Evolutionary conservation across 2,888 invertebrate genomes (phyloP), one percentile per base, ranked within the genome.

Genomic region (Ormyrus nitidulus): DNA sequence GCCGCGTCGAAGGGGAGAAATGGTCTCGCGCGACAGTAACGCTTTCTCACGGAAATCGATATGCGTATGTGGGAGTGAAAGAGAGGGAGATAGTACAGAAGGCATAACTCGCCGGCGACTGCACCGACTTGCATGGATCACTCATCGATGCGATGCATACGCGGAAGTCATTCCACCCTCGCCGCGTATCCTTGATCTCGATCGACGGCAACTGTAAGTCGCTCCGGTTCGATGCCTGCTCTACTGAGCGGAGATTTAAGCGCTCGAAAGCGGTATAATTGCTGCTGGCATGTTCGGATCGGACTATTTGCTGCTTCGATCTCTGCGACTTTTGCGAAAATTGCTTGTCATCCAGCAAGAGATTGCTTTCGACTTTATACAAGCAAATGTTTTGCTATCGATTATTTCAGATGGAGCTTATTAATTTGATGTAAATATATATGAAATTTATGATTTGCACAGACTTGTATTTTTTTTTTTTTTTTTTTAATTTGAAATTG

Each of bases 11-110:
- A 7, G 59, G 13, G 48, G 70, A 59, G 19, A 70, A 53, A 70
- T 13, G 44, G 46, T n/a, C 77, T 81, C 78, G 78, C 82, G 77
- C 82, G 77, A 81, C 81, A 83, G 82, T 74, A 81, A 81, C 79
- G 79, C 82, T 80, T 84, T 84, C 84, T 83, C 84, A 82, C 82
- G 81, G 69, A 78, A 82, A 84, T 84, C 84, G 80, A 85, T 85
- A 84, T 70, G 73, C 8, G 0, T n/a, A 66, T 64, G 13, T 49
- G 13, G 44, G 4, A 34, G 56, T 56, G 13, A 44, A 4, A 44
- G 13, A 44, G 54, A 68, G 19, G 19, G 34, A 34, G 34, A 34
- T 34, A 34, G 34, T 34, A 34, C 34, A 34, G 34, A 61, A 58
- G 77, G 64, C 81, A 82, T 84, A 83, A 83, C 77, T 83, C 82